Conservation (phyloP, 2,797 vertebrate genomes). For the Anguilla anguilla region DNA sequence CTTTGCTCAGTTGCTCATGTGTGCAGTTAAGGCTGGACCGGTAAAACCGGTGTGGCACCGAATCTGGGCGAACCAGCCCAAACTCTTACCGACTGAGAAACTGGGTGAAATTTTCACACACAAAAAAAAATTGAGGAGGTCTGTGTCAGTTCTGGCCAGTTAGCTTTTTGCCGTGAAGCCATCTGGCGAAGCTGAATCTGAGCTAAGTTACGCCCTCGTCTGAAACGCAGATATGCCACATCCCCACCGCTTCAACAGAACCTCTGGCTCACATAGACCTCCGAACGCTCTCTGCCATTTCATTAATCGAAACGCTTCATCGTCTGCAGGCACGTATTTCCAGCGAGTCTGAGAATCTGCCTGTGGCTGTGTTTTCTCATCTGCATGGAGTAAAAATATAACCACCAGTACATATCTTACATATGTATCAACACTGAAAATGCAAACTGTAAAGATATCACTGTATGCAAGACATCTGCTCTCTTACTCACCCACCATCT, state of each 20-base stretch:
- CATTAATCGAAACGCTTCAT: neutral
- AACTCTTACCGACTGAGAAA: constrained; percentile 32
- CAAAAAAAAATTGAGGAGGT: neutral
- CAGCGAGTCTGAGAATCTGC: neutral
- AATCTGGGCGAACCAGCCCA: neutral
- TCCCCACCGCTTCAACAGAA: constrained; percentile 34
- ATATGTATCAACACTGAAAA: constrained; percentile 42
- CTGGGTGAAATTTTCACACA: constrained; percentile 30
- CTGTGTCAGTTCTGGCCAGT: constrained; percentile 11
- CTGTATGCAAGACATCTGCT: constrained; percentile 44
- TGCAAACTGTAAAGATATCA: constrained; percentile 41
- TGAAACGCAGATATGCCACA: constrained; percentile 37
- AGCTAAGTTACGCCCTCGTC: constrained; percentile 38
- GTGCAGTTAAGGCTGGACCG: constrained; percentile 26
- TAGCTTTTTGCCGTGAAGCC: constrained; percentile 41
- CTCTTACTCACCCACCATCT: neutral
- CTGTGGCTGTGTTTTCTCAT: neutral
- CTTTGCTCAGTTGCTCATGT: constrained; percentile 25
- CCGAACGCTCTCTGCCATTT: neutral
- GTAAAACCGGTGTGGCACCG: constrained; percentile 17
- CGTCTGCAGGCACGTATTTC: neutral
- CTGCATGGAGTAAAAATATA: constrained; percentile 26
- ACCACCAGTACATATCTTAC: constrained; percentile 41
- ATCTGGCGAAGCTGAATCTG: constrained; percentile 44
- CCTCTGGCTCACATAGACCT: neutral